These are phyloP conservation scores for Sminthopsis crassicaudata DNA, from an alignment of 2,113 vertebrate genomes.

Conservation along the genomic window DNA sequence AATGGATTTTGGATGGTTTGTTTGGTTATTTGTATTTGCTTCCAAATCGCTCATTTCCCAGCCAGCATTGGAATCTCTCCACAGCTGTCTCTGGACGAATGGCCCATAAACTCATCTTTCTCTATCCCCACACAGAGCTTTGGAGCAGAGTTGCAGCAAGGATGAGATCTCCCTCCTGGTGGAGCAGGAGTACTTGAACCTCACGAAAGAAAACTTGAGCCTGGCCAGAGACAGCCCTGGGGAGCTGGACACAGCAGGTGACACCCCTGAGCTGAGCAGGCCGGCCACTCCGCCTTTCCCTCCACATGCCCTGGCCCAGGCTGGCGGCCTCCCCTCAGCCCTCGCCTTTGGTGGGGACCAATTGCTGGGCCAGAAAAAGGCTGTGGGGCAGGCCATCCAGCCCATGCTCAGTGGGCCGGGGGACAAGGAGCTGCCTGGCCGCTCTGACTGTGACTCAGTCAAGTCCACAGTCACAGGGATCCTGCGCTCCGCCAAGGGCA, in stretches of 20 bases:
- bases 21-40: neutral
- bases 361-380: slow-evolving; percentile 67
- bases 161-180: slow-evolving; percentile 77
- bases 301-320: neutral
- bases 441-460: slow-evolving; percentile 64
- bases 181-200: slow-evolving; percentile 79
- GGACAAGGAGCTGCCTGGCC: neutral
- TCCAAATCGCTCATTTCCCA: neutral
- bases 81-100: neutral
- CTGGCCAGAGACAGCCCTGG: slow-evolving; percentile 63
- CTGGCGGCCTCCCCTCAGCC: slow-evolving; percentile 5
- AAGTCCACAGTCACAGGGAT: slow-evolving; percentile 50
- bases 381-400: slow-evolving; percentile 55
- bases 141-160: slow-evolving; percentile 58
- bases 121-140: slow-evolving; percentile 55
- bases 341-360: slow-evolving; percentile 38
- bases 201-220: slow-evolving; percentile 75
- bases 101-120: neutral
- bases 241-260: neutral
- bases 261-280: neutral
- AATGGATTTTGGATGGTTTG: neutral
- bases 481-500: slow-evolving; percentile 66
- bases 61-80: neutral
- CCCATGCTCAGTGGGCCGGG: slow-evolving; percentile 9
- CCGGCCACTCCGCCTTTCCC: slow-evolving; percentile 10